A percentile compares a stretch with the other conserved stretches of the same genome.
Evolutionary conservation across 2,797 vertebrate genomes (phyloP).

Genomic region (Todus mexicanus): DNA sequence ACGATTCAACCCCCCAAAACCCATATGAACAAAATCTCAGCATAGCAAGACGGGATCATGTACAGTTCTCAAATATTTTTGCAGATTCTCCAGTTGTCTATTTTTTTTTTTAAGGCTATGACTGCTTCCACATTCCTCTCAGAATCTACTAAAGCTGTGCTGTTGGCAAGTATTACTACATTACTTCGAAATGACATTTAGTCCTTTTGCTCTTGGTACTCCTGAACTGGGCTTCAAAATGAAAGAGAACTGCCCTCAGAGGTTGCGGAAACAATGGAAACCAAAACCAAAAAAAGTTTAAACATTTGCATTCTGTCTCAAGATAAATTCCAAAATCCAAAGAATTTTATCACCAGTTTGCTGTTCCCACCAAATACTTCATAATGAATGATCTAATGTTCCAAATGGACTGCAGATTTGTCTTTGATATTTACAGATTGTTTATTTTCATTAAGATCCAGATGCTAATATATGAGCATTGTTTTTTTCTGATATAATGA

Average conservation of each 20-base stretch:
- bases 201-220: constrained; percentile 13
- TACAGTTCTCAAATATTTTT: constrained; percentile 18
- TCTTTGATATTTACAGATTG: neutral
- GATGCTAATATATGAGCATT: neutral
- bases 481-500: neutral
- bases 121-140: constrained; percentile 52
- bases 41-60: neutral
- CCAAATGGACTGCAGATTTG: neutral
- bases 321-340: neutral
- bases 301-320: neutral
- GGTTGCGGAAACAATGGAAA: neutral
- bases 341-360: neutral
- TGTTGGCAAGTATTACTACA: constrained; percentile 46
- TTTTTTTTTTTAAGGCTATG: constrained; percentile 41
- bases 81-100: constrained; percentile 26
- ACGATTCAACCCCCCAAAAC: neutral
- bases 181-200: constrained; percentile 41
- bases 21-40: neutral
- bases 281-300: neutral
- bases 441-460: neutral
- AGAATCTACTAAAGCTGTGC: constrained; percentile 40
- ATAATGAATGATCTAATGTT: neutral
- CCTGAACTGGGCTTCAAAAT: neutral
- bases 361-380: neutral
- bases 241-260: neutral